A percentile compares a stretch with the other conserved stretches of the same genome.
These are phyloP conservation scores for Galeopsomyia nigrocyanea DNA, from an alignment of 2,888 invertebrate genomes.

Conservation along the genomic window DNA sequence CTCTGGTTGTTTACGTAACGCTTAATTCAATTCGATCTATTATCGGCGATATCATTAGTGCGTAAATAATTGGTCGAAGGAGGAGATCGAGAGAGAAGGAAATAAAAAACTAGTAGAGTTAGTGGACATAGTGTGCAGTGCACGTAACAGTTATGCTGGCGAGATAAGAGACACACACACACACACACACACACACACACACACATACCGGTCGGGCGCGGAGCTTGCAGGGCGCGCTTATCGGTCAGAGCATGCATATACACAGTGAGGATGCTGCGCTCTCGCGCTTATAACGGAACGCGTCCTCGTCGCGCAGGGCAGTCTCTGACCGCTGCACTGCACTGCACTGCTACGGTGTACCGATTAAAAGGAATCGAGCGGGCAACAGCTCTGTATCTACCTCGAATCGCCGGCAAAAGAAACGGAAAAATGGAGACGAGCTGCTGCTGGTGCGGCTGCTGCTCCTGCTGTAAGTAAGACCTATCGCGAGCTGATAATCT, in stretches of 20 bases:
- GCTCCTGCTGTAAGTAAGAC: slow-evolving; percentile 17
- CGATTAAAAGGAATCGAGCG: slow-evolving; percentile 34
- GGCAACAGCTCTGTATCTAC: slow-evolving; percentile 3
- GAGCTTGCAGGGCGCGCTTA: not conserved
- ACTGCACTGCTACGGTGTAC: not conserved
- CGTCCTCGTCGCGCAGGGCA: not conserved
- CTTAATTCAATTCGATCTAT: no score
- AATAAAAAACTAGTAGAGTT: not conserved
- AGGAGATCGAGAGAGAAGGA: no score
- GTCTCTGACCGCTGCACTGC: not conserved
- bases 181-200: no score
- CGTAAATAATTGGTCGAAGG: slow-evolving; percentile 10
- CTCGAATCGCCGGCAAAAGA: slow-evolving; percentile 14
- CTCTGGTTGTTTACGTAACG: no score
- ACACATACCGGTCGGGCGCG: no score
- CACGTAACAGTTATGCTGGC: not conserved
- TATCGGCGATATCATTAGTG: slow-evolving; percentile 7
- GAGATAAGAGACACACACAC: no score
- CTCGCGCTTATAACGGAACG: slow-evolving; percentile 24
- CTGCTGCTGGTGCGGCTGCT: not conserved
- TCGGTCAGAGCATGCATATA: not conserved
- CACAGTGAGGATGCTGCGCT: not conserved
- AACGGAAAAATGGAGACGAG: slow-evolving; percentile 3
- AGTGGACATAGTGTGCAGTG: slow-evolving; percentile 9
- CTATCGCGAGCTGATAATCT: slow-evolving; percentile 36